Conservation (phyloP, 1,140 invertebrate species). For the Lucilia cuprina region DNA sequence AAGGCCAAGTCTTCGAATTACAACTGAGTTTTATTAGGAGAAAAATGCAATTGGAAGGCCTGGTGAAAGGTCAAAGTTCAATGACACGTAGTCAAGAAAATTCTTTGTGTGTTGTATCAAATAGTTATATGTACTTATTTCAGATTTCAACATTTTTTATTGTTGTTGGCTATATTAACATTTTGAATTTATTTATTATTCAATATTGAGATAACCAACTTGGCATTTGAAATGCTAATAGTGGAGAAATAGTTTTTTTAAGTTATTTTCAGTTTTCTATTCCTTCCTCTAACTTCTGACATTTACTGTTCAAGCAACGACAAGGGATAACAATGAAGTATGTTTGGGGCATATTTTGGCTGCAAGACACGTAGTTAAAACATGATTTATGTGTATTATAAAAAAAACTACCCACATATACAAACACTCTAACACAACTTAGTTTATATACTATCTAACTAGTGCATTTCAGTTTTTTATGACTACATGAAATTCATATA, state of each 20-base stretch:
- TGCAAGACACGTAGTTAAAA: conserved; percentile 10
- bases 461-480: not conserved
- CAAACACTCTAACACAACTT: not conserved
- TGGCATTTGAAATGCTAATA: too few relatives aligned
- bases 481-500: not conserved
- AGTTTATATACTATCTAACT: not conserved
- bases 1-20: too few relatives aligned
- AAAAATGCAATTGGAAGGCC: too few relatives aligned
- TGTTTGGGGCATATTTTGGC: conserved; percentile 13
- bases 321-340: conserved; percentile 14
- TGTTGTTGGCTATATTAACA: too few relatives aligned
- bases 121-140: too few relatives aligned
- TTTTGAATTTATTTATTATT: too few relatives aligned
- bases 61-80: too few relatives aligned
- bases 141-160: too few relatives aligned
- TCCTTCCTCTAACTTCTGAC: not conserved
- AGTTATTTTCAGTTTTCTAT: not conserved
- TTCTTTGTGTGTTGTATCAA: too few relatives aligned
- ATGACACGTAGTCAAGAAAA: too few relatives aligned
- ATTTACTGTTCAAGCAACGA: not conserved
- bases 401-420: not conserved
- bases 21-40: too few relatives aligned
- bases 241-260: not conserved
- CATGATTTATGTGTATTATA: conserved; percentile 1
- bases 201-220: too few relatives aligned